A percentile compares a stretch with the other conserved stretches of the same genome.
These are phyloP conservation scores for Apamea epomidion DNA, from an alignment of 2,888 invertebrate genomes.

Conservation along the genomic window DNA sequence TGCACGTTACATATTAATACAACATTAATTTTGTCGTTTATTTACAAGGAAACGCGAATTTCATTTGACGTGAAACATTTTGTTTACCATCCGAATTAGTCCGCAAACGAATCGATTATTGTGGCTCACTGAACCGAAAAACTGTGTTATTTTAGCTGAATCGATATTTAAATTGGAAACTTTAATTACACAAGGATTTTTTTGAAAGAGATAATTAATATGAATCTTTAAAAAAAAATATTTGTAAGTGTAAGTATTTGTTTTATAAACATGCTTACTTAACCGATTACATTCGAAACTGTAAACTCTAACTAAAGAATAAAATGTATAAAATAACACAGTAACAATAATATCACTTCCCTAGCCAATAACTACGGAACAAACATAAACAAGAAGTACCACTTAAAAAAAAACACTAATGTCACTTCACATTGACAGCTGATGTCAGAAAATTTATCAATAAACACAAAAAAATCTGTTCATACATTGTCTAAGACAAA, in stretches of 20 bases:
- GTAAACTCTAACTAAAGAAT: slow-evolving; percentile 2
- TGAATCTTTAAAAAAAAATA: neutral
- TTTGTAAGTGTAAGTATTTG: too few relatives aligned
- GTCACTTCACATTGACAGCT: slow-evolving; percentile 1
- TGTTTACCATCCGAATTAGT: slow-evolving; percentile 27
- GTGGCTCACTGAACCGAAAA: slow-evolving; percentile 49
- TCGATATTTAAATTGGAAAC: slow-evolving; percentile 22
- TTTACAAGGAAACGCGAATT: slow-evolving; percentile 35
- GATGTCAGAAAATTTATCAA: neutral
- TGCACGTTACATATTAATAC: slow-evolving; percentile 45
- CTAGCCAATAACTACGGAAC: slow-evolving; percentile 20
- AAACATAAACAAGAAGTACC: slow-evolving; percentile 17
- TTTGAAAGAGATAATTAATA: neutral
- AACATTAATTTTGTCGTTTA: slow-evolving; percentile 36
- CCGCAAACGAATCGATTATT: slow-evolving; percentile 34
- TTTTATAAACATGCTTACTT: slow-evolving; percentile 15
- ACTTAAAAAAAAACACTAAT: neutral
- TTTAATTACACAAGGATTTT: neutral
- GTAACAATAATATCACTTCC: slow-evolving; percentile 43
- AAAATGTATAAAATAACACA: slow-evolving; percentile 26
- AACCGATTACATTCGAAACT: slow-evolving; percentile 26
- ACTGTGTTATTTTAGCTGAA: slow-evolving; percentile 18
- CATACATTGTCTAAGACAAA: slow-evolving; percentile 47
- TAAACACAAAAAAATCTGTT: neutral
- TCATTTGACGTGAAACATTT: slow-evolving; percentile 20